Percentiles rank a stretch among this genome's conserved stretches.
phyloP scores from a whole-genome alignment of 2,888 invertebrate species.

The Zelleria hepariella region DNA sequence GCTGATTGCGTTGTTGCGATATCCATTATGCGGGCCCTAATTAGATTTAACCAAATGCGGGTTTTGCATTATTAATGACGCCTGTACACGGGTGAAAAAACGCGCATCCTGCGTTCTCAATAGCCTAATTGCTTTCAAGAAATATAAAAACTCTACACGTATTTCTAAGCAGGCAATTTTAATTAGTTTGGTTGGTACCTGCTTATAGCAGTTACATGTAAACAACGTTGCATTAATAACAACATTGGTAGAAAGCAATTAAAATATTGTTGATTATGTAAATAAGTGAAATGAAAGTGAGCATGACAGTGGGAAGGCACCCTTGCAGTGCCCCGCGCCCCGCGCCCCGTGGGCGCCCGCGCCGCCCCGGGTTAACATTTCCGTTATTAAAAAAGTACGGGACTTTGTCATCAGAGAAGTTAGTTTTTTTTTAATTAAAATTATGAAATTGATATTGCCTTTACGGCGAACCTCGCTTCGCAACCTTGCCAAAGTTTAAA shows the following conservation, averaged over 20 bases:
- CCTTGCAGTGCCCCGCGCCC: not conserved
- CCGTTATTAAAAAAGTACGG: slow-evolving; percentile 72
- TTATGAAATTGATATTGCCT: slow-evolving; percentile 73
- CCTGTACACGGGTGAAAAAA: slow-evolving; percentile 11
- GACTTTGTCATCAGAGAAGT: slow-evolving; percentile 69
- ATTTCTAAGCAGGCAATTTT: not conserved
- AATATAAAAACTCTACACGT: not conserved
- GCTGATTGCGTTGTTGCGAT: slow-evolving; percentile 61
- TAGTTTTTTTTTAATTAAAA: slow-evolving; percentile 72
- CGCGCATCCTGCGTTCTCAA: slow-evolving; percentile 4
- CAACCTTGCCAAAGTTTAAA: slow-evolving; percentile 71
- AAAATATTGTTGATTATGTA: not conserved
- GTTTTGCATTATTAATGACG: slow-evolving; percentile 46
- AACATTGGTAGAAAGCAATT: not conserved
- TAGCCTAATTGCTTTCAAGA: slow-evolving; percentile 1
- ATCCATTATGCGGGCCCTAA: slow-evolving; percentile 64
- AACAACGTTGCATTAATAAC: not conserved
- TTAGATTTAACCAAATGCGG: slow-evolving; percentile 68
- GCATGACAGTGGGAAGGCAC: not conserved
- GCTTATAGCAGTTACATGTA: not conserved
- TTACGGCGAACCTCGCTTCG: slow-evolving; percentile 57
- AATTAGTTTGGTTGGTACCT: not conserved
- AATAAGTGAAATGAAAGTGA: not conserved
- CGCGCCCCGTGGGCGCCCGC: slow-evolving; percentile 16
- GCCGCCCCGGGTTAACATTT: slow-evolving; percentile 47